Evolutionary conservation across 2,113 vertebrate genomes (phyloP).

Genomic region (Natator depressus): DNA sequence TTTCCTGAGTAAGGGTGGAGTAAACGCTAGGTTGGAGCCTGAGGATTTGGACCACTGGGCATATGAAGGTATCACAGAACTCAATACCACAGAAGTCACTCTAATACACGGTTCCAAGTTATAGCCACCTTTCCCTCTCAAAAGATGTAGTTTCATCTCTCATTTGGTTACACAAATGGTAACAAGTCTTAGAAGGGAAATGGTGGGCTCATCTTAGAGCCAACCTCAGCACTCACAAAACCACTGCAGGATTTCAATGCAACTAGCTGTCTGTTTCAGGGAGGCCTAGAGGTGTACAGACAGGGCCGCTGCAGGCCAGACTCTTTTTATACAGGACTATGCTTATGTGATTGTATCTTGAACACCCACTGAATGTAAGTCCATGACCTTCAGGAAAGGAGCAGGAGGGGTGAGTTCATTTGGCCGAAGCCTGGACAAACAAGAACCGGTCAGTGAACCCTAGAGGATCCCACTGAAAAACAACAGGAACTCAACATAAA

Average conservation of each 20-base stretch:
- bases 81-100: background rate
- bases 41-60: background rate
- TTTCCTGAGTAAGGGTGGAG: background rate
- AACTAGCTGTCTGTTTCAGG: background rate
- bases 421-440: constrained; percentile 9
- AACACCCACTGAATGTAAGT: background rate
- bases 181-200: background rate
- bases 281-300: background rate
- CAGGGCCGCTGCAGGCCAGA: background rate
- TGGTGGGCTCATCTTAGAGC: background rate
- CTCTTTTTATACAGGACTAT: background rate
- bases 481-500: constrained; percentile 37
- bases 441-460: background rate
- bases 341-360: background rate
- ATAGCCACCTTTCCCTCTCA: background rate
- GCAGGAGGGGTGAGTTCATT: background rate
- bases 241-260: background rate
- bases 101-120: background rate
- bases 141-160: background rate
- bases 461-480: constrained; percentile 17
- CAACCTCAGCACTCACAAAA: background rate
- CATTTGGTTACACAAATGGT: background rate
- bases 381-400: constrained; percentile 17
- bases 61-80: background rate
- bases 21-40: background rate